Evolutionary conservation across 2,113 vertebrate species (phyloP), one percentile per base, ranked within the genome.

Genomic region (Vicugna pacos): DNA sequence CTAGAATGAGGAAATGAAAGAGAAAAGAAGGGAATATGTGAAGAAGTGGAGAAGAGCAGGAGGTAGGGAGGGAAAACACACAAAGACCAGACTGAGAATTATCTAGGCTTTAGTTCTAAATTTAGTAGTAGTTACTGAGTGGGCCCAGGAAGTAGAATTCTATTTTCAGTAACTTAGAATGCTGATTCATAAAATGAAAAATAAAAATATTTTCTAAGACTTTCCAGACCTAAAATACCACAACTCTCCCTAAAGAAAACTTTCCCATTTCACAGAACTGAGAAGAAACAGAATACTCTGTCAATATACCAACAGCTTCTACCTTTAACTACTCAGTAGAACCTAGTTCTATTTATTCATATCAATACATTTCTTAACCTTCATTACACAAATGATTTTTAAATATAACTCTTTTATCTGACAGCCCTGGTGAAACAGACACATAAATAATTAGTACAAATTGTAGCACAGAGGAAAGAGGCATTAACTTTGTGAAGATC

Each of bases 361-460:
- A 69, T 54, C 16, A 65, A 19, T 86, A 62, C 20, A n/a, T 38
- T 48, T 72, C n/a, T 72, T 65, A 69, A 3, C 2, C 1, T 67
- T 60, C 16, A 48, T 38, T 79, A 20, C 1, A 81, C 4, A 24
- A 3, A 69, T 32, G 10, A 84, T 54, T 79, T 88, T 83, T 12
- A 87, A 91, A 70, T 81, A 69, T 0, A 77, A 2, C 3, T 75
- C 9, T 89, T 89, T 96, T 8, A 60, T 76, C 46, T 89, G 17
- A 93, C 3, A 82, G 54, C 4, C 20, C 26, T 60, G 30, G 54
- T 92, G 46, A 96, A 52, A 73, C 3, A 83, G 26, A 93, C 5
- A 65, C 26, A 80, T 13, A 67, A 64, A 73, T 48, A 90, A 82
- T 82, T 69, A 94, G 17, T 46, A 60, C n/a, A 64, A 60, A 69